These are phyloP conservation scores for Trichacis sp. DNA, from an alignment of 2,888 invertebrate species.

Conservation along the genomic window DNA sequence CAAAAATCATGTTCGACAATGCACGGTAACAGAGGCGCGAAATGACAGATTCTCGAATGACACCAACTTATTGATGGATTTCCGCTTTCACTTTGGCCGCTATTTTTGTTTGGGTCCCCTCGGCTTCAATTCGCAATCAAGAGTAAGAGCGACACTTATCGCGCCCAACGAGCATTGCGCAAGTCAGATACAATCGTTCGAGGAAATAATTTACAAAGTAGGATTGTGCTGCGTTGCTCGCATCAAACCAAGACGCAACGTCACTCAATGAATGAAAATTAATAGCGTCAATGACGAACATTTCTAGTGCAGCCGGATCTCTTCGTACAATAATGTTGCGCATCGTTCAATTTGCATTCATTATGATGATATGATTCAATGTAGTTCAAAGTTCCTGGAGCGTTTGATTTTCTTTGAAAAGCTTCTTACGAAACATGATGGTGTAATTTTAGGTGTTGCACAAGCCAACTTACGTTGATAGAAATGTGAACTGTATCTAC, in stretches of 20 bases:
- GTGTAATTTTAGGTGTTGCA: no score
- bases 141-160: neutral
- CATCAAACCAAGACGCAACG: neutral
- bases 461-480: no score
- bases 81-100: neutral
- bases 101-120: neutral
- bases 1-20: no score
- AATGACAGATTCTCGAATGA: neutral
- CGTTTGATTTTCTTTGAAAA: no score
- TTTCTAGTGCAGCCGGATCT: neutral
- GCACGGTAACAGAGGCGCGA: neutral
- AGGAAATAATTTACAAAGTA: constrained; percentile 4
- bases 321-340: neutral
- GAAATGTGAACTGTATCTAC: no score
- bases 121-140: constrained; percentile 3
- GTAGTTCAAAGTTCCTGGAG: neutral
- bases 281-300: constrained; percentile 1
- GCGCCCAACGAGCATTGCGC: neutral
- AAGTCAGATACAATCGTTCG: neutral
- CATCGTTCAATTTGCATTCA: constrained; percentile 1
- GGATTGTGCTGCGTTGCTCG: neutral
- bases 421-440: no score
- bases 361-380: neutral
- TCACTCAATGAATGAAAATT: constrained; percentile 3
- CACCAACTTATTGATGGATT: neutral